These are phyloP conservation scores for Lutjanus campechanus DNA, from an alignment of 2,797 vertebrate genomes.

Conservation along the genomic window DNA sequence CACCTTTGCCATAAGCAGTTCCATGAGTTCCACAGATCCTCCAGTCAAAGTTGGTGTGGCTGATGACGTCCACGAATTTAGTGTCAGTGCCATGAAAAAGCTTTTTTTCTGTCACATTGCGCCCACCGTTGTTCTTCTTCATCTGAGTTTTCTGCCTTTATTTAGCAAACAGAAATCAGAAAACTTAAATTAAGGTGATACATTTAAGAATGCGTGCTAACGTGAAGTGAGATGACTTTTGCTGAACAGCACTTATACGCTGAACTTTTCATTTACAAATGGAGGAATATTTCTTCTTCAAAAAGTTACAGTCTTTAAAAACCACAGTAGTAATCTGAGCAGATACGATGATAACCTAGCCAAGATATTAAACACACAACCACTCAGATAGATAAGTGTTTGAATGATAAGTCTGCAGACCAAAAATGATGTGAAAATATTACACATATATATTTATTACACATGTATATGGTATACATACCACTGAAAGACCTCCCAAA, in stretches of 20 bases:
- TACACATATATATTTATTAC: background rate
- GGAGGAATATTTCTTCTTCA: background rate
- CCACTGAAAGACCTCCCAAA: conserved; percentile 92
- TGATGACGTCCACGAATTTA: conserved; percentile 86
- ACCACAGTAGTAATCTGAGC: too few species aligned
- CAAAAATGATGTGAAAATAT: background rate
- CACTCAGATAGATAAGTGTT: background rate
- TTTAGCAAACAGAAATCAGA: background rate
- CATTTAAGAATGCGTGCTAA: background rate
- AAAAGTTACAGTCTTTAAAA: background rate
- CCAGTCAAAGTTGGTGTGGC: conserved; percentile 94
- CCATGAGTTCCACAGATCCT: conserved; percentile 91
- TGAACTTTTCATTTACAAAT: background rate
- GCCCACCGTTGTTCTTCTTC: conserved; percentile 85
- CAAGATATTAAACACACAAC: background rate
- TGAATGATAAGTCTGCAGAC: background rate
- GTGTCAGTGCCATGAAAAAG: conserved; percentile 92
- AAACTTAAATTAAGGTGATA: background rate
- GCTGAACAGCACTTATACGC: background rate
- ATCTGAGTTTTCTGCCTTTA: conserved; percentile 92
- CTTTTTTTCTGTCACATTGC: conserved; percentile 79
- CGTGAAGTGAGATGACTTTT: background rate
- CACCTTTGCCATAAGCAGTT: conserved; percentile 92
- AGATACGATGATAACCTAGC: background rate
- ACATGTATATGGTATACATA: conserved; percentile 65